phyloP scores from a whole-genome alignment of 2,888 invertebrate genomes.

The Phasia obesa region DNA sequence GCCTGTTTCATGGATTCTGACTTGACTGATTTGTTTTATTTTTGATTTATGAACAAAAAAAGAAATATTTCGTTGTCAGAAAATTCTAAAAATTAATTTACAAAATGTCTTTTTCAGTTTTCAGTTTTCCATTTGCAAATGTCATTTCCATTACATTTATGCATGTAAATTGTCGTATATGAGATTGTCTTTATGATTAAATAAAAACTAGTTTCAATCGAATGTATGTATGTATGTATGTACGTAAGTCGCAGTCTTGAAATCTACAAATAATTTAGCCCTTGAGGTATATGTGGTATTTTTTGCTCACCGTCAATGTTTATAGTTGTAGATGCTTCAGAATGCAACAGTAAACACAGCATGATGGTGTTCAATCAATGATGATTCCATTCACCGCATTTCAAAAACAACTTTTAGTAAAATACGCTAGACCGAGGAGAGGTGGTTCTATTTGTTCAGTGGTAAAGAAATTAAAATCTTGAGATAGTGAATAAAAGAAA shows the following conservation, averaged over 20 bases:
- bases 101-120: not conserved
- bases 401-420: conserved; percentile 15
- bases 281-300: conserved; percentile 40
- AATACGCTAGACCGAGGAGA: not conserved
- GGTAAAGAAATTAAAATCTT: not conserved
- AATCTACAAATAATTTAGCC: conserved; percentile 33
- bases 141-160: not conserved
- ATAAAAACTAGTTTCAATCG: conserved; percentile 9
- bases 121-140: not conserved
- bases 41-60: too few species aligned
- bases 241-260: not conserved
- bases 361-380: conserved; percentile 23
- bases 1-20: too few species aligned
- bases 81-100: too few species aligned
- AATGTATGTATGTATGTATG: too few species aligned
- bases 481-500: conserved; percentile 12
- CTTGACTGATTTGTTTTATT: too few species aligned
- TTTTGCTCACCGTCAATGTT: not conserved
- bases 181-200: not conserved
- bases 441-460: not conserved
- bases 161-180: not conserved
- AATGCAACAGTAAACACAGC: conserved; percentile 18
- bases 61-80: too few species aligned
- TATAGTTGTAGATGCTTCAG: not conserved
- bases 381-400: conserved; percentile 18